Percentiles rank a stretch among this genome's conserved stretches.
Evolutionary conservation across 2,797 vertebrate species (phyloP).

Genomic region (Aulostomus chinensis): DNA sequence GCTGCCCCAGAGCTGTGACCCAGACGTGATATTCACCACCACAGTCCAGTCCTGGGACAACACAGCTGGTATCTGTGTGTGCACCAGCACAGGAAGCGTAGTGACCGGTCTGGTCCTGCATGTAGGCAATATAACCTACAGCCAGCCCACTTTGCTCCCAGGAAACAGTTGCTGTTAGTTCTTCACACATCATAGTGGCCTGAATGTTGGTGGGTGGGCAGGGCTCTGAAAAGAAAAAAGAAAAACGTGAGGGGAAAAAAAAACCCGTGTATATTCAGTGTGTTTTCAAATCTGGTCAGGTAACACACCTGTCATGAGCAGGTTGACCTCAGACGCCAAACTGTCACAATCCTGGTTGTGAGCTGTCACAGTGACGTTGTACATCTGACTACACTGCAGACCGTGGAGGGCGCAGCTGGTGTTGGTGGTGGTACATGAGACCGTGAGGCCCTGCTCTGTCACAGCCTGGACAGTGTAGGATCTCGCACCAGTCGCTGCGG

Average conservation of each 20-base stretch:
- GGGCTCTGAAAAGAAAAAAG: slow-evolving; percentile 58
- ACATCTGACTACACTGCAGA: slow-evolving; percentile 69
- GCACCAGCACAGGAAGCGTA: slow-evolving; percentile 39
- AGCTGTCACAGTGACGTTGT: slow-evolving; percentile 68
- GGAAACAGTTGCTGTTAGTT: slow-evolving; percentile 45
- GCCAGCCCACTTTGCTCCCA: slow-evolving; percentile 72
- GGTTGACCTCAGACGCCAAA: slow-evolving; percentile 27
- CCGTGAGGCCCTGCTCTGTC: slow-evolving; percentile 14
- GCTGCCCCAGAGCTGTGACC: slow-evolving; percentile 59
- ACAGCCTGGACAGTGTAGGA: slow-evolving; percentile 56
- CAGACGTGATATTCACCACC: slow-evolving; percentile 57
- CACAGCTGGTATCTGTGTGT: slow-evolving; percentile 35
- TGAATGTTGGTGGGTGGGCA: slow-evolving; percentile 73
- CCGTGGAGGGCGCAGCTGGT: slow-evolving; percentile 54
- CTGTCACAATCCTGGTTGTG: slow-evolving; percentile 47
- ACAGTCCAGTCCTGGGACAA: slow-evolving; percentile 57
- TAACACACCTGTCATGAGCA: slow-evolving; percentile 65
- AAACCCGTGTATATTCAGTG: too few species aligned
- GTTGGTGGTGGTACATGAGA: slow-evolving; percentile 45
- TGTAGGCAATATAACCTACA: slow-evolving; percentile 61
- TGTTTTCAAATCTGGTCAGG: too few species aligned
- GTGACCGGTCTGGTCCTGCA: slow-evolving; percentile 43
- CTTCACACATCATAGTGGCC: slow-evolving; percentile 56
- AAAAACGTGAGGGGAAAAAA: too few species aligned
- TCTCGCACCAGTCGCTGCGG: slow-evolving; percentile 21